phyloP scores from a whole-genome alignment of 2,113 vertebrate genomes.

The Toxostoma redivivum region DNA sequence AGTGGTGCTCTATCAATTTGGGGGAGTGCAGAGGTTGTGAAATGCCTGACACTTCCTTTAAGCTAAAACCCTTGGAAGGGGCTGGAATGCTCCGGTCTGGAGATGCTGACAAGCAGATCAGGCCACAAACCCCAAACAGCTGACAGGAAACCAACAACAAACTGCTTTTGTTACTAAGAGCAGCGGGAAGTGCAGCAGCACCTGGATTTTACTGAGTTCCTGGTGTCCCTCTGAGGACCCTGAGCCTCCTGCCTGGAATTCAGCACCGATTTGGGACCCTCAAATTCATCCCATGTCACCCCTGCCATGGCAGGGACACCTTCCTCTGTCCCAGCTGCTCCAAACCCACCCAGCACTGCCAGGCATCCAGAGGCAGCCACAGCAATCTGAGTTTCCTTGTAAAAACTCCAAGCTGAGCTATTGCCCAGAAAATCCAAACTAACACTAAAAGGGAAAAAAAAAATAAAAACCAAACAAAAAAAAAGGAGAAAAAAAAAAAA shows the following conservation, averaged over 20 bases:
- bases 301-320: background rate
- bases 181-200: rapidly evolving
- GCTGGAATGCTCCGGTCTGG: rapidly evolving
- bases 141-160: background rate
- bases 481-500: too few relatives aligned
- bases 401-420: background rate
- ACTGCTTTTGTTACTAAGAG: rapidly evolving
- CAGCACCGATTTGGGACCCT: too few relatives aligned
- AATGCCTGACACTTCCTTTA: background rate
- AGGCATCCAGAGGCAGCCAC: background rate
- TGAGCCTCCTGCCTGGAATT: too few relatives aligned
- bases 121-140: rapidly evolving
- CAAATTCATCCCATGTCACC: rapidly evolving
- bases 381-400: background rate
- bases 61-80: background rate
- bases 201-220: background rate
- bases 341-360: background rate
- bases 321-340: background rate
- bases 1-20: background rate
- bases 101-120: background rate
- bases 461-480: too few relatives aligned
- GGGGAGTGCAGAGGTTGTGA: background rate
- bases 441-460: too few relatives aligned
- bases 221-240: background rate
- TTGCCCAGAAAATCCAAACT: background rate